phyloP scores from a whole-genome alignment of 2,113 vertebrate species.

The Oxygymnocypris stewartii region DNA sequence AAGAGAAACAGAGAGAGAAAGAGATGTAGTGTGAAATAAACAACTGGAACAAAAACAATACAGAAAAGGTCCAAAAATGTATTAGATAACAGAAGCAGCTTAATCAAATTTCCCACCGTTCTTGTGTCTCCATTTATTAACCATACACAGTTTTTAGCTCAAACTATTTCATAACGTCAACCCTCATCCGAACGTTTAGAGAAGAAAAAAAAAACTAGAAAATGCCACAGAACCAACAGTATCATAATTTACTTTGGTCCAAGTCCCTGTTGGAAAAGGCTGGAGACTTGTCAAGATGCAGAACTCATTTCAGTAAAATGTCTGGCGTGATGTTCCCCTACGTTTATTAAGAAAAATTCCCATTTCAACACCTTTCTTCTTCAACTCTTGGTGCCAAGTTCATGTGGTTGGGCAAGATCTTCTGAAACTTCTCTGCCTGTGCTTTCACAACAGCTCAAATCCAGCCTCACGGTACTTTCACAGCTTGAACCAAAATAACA shows the following conservation, averaged over 20 bases:
- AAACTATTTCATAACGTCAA: background rate
- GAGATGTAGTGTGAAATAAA: slow-evolving; percentile 24
- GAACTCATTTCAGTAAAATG: background rate
- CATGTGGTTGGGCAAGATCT: background rate
- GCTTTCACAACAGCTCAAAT: slow-evolving; percentile 12
- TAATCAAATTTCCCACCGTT: background rate
- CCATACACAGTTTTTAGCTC: background rate
- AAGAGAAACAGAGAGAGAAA: background rate
- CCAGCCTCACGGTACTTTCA: slow-evolving; percentile 7
- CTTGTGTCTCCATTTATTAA: background rate
- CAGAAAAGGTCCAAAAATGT: background rate
- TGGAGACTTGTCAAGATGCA: slow-evolving; percentile 3
- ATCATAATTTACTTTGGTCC: slow-evolving; percentile 9
- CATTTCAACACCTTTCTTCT: background rate
- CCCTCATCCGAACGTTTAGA: background rate
- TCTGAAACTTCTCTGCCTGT: slow-evolving; percentile 4
- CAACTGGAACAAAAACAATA: background rate
- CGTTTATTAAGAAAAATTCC: background rate
- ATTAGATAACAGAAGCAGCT: slow-evolving; percentile 2
- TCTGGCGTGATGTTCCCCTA: background rate
- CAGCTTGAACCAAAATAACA: slow-evolving; percentile 32
- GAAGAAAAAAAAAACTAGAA: background rate
- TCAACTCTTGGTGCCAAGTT: background rate
- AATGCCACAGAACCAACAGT: background rate
- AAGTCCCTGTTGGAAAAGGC: background rate